Percentiles rank a stretch among this genome's conserved stretches.
Evolutionary conservation across 1,140 invertebrate species (phyloP).

Genomic region (Drosophila mauritiana): DNA sequence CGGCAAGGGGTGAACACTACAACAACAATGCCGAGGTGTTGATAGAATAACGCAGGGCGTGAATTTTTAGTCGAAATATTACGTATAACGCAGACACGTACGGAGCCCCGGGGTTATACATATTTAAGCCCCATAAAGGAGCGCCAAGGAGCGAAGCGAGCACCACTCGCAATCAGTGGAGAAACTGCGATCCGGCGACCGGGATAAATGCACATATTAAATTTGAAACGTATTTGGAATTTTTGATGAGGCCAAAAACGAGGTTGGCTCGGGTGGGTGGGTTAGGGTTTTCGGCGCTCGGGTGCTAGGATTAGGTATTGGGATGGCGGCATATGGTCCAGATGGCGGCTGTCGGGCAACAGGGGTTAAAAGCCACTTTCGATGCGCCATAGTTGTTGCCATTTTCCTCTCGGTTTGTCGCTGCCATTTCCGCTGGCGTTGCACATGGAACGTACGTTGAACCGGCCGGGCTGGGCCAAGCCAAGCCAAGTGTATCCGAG

Average conservation of each 20-base stretch:
- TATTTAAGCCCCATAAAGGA: conserved; percentile 82
- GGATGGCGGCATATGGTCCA: conserved; percentile 45
- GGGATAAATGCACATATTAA: conserved; percentile 81
- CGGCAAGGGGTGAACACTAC: conserved; percentile 17
- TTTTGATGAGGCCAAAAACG: conserved; percentile 69
- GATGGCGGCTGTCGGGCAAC: conserved; percentile 6
- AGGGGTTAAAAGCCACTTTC: conserved; percentile 67
- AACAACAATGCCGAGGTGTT: conserved; percentile 78
- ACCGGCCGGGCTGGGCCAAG: conserved; percentile 21
- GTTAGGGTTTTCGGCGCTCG: conserved; percentile 16
- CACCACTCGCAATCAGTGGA: conserved; percentile 45
- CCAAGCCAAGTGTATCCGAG: conserved; percentile 50
- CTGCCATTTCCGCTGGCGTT: conserved; percentile 42
- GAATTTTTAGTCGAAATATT: conserved; percentile 79
- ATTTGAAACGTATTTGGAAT: conserved; percentile 83
- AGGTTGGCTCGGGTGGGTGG: conserved; percentile 26
- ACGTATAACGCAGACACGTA: conserved; percentile 56
- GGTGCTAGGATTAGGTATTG: conserved; percentile 3
- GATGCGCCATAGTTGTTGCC: conserved; percentile 48
- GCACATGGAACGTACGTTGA: conserved; percentile 55
- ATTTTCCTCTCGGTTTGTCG: conserved; percentile 22
- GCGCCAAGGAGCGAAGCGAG: conserved; percentile 61
- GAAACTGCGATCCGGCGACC: conserved; percentile 45
- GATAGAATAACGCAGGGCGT: conserved; percentile 80
- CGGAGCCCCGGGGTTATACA: conserved; percentile 70